Percentiles rank a stretch among this genome's conserved stretches.
Evolutionary conservation across 2,888 invertebrate genomes (phyloP).

Genomic region (Tenodera sinensis): DNA sequence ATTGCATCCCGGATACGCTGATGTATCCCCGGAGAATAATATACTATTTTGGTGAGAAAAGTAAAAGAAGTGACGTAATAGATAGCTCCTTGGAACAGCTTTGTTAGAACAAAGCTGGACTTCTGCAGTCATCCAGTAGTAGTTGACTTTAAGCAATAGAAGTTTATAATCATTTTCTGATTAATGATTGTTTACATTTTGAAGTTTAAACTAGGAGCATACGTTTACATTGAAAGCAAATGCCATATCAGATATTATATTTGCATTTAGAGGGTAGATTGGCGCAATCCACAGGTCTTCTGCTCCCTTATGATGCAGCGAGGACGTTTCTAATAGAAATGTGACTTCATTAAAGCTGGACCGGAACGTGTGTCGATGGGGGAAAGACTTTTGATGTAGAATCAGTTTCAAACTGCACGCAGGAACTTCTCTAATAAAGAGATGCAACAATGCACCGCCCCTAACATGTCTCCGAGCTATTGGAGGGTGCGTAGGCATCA

Average conservation of each 20-base stretch:
- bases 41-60: too few species aligned
- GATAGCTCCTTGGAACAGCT: too few species aligned
- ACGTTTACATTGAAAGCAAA: neutral
- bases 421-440: constrained; percentile 13
- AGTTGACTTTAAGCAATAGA: too few species aligned
- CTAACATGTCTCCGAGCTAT: neutral
- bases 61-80: too few species aligned
- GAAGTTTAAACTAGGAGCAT: neutral
- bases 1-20: too few species aligned
- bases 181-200: neutral
- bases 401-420: constrained; percentile 22
- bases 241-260: too few species aligned
- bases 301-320: neutral
- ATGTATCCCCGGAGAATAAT: too few species aligned
- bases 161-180: too few species aligned
- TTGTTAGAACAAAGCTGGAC: too few species aligned
- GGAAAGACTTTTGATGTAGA: constrained; percentile 20
- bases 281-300: neutral
- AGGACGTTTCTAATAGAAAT: neutral
- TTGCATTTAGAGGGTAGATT: neutral
- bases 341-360: constrained; percentile 12
- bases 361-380: constrained; percentile 1
- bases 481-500: neutral
- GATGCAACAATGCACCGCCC: neutral
- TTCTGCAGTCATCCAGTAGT: too few species aligned